Conservation (phyloP, 1,140 invertebrate species). For the Babylonia areolata region DNA sequence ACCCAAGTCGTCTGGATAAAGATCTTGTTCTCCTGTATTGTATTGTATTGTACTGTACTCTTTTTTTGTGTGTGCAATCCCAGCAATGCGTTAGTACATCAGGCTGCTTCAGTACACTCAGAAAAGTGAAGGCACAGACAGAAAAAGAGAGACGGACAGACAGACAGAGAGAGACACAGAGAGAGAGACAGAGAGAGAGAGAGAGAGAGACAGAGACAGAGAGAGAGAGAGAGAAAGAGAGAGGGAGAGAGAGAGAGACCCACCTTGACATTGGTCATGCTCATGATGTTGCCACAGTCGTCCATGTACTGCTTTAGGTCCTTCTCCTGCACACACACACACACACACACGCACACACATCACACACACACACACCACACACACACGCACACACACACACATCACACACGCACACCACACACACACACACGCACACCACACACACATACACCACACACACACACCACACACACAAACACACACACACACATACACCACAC, state of each 20-base stretch:
- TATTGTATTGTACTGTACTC: too few species aligned
- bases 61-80: too few species aligned
- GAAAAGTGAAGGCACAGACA: too few species aligned
- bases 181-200: conserved; percentile 3
- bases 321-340: conserved; percentile 76
- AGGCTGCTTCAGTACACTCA: too few species aligned
- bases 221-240: conserved; percentile 15
- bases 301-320: conserved; percentile 87
- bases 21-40: too few species aligned
- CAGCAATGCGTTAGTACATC: too few species aligned
- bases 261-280: conserved; percentile 83
- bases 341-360: not conserved
- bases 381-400: too few species aligned
- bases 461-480: not conserved
- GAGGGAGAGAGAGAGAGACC: conserved; percentile 9
- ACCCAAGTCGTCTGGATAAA: too few species aligned
- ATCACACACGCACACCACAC: not conserved
- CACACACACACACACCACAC: too few species aligned
- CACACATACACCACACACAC: conserved; percentile 6
- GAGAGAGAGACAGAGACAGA: conserved; percentile 18
- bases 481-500: not conserved
- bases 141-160: too few species aligned
- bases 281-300: conserved; percentile 81
- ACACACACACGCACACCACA: not conserved
- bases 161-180: too few species aligned